Evolutionary conservation across 1,140 invertebrate genomes (phyloP), one percentile per base, ranked within the genome.

Genomic region (Coptotermes formosanus): DNA sequence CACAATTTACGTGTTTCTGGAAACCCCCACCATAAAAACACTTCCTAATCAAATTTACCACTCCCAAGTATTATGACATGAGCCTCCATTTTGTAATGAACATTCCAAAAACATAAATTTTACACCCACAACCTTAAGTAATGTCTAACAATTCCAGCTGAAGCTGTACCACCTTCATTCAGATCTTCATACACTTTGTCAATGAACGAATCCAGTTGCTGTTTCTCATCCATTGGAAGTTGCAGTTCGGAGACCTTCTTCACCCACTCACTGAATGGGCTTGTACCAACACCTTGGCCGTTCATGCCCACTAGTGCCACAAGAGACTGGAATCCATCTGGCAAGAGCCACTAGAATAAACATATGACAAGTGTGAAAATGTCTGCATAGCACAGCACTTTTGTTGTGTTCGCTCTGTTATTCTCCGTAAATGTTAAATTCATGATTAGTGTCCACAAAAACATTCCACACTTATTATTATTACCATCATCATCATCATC

Each of bases 231-330:
- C 43, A 94, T 91, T 32, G 94, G 90, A 87, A 98, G 89, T 2
- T 94, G 90, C 52, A 97, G 89, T 16, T 94, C 92, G 48, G 94
- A 93, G 84, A 96, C 94, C 88, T 95, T 96, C 88, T 94, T 95
- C 0, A 96, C 95, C 97, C 97, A 99, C 86, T 94, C 92, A 87
- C 96, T 95, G 82, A 98, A 94, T 0, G 97, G 93, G 92, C 96
- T 98, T 11, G 97, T 97, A 8, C 97, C 98, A 88, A 99, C 95
- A 85, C 98, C 98, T 92, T 99, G 98, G 1, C 96, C 96, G 92
- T 99, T 99, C 48, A 96, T 97, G 30, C 97, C 97, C 88, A 99
- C 93, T 55, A 99, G 91, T 52, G 97, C 97, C 91, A 99, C 93
- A 52, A 99, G 90, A 75, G 95, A 95, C 88, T 94, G 93, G 91